Evolutionary conservation across 2,113 vertebrate species (phyloP), one percentile per base, ranked within the genome.

Genomic region (Echinops telfairi): DNA sequence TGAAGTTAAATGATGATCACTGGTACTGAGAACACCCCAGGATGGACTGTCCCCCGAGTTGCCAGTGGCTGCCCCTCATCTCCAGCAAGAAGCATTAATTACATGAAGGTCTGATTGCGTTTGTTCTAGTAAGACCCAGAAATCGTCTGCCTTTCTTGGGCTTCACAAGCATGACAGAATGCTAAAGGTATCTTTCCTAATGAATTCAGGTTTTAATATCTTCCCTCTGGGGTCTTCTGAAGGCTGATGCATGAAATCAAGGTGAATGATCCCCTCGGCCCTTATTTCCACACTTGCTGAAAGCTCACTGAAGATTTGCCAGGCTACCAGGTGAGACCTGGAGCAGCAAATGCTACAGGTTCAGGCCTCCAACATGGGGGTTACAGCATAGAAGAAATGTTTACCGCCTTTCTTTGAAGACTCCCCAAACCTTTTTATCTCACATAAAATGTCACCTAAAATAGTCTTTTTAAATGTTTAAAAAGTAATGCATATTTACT

Each of bases 401-500:
- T 88, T 57, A 25, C 11, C 15, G 0, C 31, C 57, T 79, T 82
- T 76, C 40, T 62, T 91, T 87, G 83, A 81, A 87, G 47, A 36
- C 19, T 66, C n/a, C 17, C 33, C 12, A 22, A 36, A 85, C 75
- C 25, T 19, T 85, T 83, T 75, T 15, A 57, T 83, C 25, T 38
- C 58, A 85, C 66, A 4, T 19, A 38, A 94, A 88, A 83, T 87
- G 64, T 53, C 33, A 27, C 0, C 81, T 86, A 31, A 87, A 82
- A 76, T 14, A 70, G 8, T 3, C 66, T 88, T 91, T 58, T 43
- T 82, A 25, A 90, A 90, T 88, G 43, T 53, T 43, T 66, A 11
- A 38, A 91, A 89, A 94, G n/a, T n/a, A 43, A 68, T 89, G 36
- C 20, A n/a, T 53, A 5, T 47, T 76, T 85, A 86, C 57, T 68